Conservation (phyloP, 2,888 invertebrate species). For the Eristalinus sepulchralis region DNA sequence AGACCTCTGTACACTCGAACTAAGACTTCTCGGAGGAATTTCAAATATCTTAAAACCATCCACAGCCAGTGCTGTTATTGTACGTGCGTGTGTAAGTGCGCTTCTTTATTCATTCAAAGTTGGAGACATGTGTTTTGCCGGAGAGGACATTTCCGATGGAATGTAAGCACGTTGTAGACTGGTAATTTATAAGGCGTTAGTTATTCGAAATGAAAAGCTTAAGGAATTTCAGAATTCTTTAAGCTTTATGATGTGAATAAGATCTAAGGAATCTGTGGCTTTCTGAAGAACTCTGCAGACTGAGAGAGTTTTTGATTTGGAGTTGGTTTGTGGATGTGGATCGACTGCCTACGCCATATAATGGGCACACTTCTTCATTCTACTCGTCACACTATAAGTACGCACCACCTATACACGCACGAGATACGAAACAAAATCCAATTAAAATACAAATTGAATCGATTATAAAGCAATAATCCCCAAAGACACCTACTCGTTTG, state of each 20-base stretch:
- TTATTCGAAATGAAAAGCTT: constrained; percentile 3
- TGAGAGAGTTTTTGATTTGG: background rate
- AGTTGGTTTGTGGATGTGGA: background rate
- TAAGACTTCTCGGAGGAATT: constrained; percentile 42
- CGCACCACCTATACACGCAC: no score
- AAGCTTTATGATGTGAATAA: background rate
- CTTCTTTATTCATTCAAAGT: constrained; percentile 28
- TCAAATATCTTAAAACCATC: constrained; percentile 40
- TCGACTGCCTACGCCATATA: background rate
- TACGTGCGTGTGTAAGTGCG: constrained; percentile 15
- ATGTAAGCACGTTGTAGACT: constrained; percentile 33
- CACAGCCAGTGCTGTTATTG: constrained; percentile 1
- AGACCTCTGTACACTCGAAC: constrained; percentile 11
- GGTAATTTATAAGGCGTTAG: constrained; percentile 35
- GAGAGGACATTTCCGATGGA: constrained; percentile 8
- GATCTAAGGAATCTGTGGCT: background rate
- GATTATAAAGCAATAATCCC: constrained; percentile 80
- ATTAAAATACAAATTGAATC: constrained; percentile 81
- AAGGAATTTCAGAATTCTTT: constrained; percentile 14
- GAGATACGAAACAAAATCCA: constrained; percentile 74
- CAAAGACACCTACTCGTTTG: constrained; percentile 61
- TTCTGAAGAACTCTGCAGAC: background rate
- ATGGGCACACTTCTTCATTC: no score
- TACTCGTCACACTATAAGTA: no score
- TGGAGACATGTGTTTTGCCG: constrained; percentile 35